Percentiles rank a stretch among this genome's conserved stretches.
Conservation (phyloP, 2,888 invertebrate species). For the Daptonema setosum region DNA sequence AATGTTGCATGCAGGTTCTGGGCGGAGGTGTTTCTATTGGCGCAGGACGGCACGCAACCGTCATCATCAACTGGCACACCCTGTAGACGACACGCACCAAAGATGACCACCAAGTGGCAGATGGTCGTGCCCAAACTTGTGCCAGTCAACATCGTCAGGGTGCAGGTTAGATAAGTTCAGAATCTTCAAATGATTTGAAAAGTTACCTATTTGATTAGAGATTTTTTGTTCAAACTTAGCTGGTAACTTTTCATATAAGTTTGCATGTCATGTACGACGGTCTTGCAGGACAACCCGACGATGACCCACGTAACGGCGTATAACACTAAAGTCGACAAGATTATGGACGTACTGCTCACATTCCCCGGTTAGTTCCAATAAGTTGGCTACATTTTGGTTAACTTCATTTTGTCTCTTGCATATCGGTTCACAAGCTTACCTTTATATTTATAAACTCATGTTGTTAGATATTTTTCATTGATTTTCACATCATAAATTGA, state of each 20-base stretch:
- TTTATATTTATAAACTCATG: too few species aligned
- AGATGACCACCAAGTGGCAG: conserved; percentile 44
- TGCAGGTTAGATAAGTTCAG: not conserved
- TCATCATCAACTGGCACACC: not conserved
- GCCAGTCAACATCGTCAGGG: conserved; percentile 84
- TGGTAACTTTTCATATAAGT: not conserved
- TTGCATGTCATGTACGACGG: not conserved
- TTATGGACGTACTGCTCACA: conserved; percentile 80
- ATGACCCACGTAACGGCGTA: conserved; percentile 96
- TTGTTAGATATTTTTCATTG: not conserved
- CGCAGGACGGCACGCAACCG: conserved; percentile 44
- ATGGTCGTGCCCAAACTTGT: conserved; percentile 92
- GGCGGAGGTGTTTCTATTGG: conserved; percentile 96
- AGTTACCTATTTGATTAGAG: not conserved
- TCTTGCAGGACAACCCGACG: conserved; percentile 13
- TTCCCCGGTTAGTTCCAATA: conserved; percentile 50
- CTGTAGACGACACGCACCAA: not conserved
- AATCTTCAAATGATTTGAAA: not conserved
- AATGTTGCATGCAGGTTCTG: too few species aligned
- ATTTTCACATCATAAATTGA: not conserved
- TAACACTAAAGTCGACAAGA: conserved; percentile 94
- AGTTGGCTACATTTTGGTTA: conserved; percentile 7
- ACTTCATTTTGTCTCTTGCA: too few species aligned
- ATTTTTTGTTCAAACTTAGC: not conserved
- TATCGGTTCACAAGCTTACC: too few species aligned